Evolutionary conservation across 2,797 vertebrate genomes (phyloP), one percentile per base, ranked within the genome.

Genomic region (Aythya fuligula): DNA sequence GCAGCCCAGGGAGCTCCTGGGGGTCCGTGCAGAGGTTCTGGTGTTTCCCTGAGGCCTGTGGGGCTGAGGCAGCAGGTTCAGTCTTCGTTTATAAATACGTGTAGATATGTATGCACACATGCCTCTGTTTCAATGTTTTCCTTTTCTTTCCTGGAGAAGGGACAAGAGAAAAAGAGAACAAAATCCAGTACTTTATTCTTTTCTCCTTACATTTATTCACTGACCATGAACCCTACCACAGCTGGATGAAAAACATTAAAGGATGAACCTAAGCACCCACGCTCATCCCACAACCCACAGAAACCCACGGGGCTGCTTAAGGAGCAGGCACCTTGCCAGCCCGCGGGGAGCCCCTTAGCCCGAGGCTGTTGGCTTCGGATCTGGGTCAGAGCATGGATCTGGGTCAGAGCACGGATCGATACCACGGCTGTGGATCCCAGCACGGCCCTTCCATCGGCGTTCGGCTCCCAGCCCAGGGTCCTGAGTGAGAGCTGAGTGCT

Each of bases 321-420:
- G 32, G 11, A 41, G 38, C 30, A 14, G 54, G 34, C 38, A 1
- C 27, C 60, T 16, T 13, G 21, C 67, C 1, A 25, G 16, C 38
- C 51, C 2, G 1, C 4, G 1, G 49, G 9, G 45, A 61, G 38
- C 45, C 10, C 38, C 72, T 25, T 28, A 6, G 22, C n/a, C 38
- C 4, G 9, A 7, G 20, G 1, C 7, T 2, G 79, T 60, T 8
- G 49, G 27, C 27, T 8, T 8, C 39, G 1, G 45, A 2, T 1
- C 9, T 0, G 66, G 49, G 8, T 27, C 51, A 8, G 20, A 14
- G 70, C 51, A 2, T 14, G 11, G 1, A 1, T 8, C 53, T 0
- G 66, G 49, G 8, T 18, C 51, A 8, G 20, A 11, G 70, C 51
- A 2, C 11, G 14, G 1, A 1, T 8, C 53, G 0, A 1, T 2